Conservation (phyloP, 2,888 invertebrate genomes). For the Phytoseiulus persimilis region DNA sequence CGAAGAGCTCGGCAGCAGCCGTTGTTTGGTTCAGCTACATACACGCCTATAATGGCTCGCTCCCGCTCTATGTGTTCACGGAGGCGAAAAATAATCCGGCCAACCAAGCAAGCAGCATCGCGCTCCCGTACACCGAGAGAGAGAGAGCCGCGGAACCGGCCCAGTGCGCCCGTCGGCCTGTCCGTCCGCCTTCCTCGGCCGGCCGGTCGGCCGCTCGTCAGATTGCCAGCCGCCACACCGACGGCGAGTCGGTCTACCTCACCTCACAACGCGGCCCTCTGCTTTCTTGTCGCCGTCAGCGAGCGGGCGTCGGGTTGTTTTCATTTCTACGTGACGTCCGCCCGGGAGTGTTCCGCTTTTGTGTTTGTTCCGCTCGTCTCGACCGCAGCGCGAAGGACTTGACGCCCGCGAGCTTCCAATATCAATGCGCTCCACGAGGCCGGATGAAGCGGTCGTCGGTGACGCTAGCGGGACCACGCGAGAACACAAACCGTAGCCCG, state of each 20-base stretch:
- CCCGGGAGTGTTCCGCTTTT: neutral
- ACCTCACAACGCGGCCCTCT: neutral
- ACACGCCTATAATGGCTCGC: slow-evolving; percentile 37
- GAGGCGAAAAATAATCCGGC: slow-evolving; percentile 34
- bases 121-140: neutral
- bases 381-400: neutral
- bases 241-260: neutral
- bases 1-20: neutral
- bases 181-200: neutral
- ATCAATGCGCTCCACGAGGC: neutral
- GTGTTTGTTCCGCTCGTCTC: neutral
- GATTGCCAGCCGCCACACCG: neutral
- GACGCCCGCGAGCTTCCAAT: neutral
- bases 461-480: neutral
- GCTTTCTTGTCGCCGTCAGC: neutral
- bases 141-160: neutral
- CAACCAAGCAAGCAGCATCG: neutral
- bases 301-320: neutral
- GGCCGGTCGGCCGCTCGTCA: neutral
- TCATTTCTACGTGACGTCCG: neutral
- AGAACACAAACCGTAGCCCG: neutral
- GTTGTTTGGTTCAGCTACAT: slow-evolving; percentile 14
- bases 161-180: neutral
- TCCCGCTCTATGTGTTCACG: slow-evolving; percentile 33
- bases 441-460: neutral